These are phyloP conservation scores for Melipona quadrifasciata DNA, from an alignment of 1,140 invertebrate genomes.

Conservation along the genomic window DNA sequence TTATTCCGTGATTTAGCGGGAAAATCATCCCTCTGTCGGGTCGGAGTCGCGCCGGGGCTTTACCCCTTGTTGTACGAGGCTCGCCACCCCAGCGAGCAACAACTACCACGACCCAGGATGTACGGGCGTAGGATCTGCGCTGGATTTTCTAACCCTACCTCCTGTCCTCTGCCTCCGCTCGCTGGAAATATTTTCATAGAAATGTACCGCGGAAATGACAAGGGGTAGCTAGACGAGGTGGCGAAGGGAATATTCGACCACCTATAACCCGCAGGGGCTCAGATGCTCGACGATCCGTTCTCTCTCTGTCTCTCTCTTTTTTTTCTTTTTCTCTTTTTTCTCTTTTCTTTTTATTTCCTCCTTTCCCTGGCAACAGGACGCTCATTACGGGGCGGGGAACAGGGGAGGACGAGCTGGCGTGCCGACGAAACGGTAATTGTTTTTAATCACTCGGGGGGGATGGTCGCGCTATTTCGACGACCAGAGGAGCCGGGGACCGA, in stretches of 20 bases:
- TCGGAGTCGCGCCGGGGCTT: conserved; percentile 44
- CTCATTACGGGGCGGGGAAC: conserved; percentile 65
- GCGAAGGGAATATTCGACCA: conserved; percentile 53
- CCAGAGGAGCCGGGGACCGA: conserved; percentile 48
- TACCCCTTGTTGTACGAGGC: conserved; percentile 53
- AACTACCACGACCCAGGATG: conserved; percentile 26
- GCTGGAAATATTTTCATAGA: conserved; percentile 74
- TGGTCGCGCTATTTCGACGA: conserved; percentile 47
- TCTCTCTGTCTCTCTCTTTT: neutral
- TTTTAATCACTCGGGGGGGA: conserved; percentile 73
- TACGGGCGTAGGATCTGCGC: conserved; percentile 41
- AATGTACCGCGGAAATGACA: conserved; percentile 71
- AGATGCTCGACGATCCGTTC: conserved; percentile 60
- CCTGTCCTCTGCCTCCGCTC: conserved; percentile 24
- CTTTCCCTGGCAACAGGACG: conserved; percentile 45
- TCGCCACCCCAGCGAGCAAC: conserved; percentile 42
- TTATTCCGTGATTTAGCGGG: conserved; percentile 77
- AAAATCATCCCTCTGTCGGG: conserved; percentile 56
- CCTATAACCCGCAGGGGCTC: conserved; percentile 69
- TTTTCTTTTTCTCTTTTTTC: neutral
- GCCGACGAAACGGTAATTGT: conserved; percentile 75
- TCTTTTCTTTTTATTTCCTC: neutral
- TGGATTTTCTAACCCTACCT: conserved; percentile 45
- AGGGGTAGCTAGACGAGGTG: neutral
- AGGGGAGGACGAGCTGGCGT: conserved; percentile 49